Percentiles rank a stretch among this genome's conserved stretches.
Conservation (phyloP, 2,113 vertebrate species). For the Chaetura pelagica region DNA sequence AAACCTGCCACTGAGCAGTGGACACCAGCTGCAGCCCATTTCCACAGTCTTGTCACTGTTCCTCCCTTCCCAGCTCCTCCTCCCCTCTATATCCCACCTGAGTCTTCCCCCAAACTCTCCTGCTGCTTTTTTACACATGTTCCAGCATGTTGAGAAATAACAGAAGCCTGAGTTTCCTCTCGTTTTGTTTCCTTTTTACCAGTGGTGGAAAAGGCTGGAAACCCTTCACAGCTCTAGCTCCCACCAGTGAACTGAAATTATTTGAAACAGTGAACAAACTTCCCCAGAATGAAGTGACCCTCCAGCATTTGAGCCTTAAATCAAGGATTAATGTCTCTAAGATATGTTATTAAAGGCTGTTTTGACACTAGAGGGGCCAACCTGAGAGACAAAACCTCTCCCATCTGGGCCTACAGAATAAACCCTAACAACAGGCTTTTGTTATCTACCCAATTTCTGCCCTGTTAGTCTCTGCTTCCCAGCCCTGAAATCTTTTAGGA, state of each 20-base stretch:
- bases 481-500: not conserved
- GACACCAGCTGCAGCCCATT: not conserved
- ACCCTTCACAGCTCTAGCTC: not conserved
- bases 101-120: not conserved
- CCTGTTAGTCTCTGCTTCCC: not conserved
- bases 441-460: not conserved
- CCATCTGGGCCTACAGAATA: not conserved
- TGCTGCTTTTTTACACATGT: not conserved
- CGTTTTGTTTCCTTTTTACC: not conserved
- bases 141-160: not conserved
- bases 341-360: not conserved
- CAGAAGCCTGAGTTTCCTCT: not conserved
- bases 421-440: not conserved
- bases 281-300: not conserved
- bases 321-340: not conserved
- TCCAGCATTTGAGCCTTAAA: not conserved
- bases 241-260: not conserved
- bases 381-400: not conserved
- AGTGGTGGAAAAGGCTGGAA: not conserved
- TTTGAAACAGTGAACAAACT: not conserved
- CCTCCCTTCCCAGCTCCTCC: not conserved
- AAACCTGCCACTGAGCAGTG: not conserved
- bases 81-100: not conserved
- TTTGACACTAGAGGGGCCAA: not conserved
- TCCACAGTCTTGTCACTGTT: not conserved